Evolutionary conservation across 2,797 vertebrate species (phyloP), one percentile per base, ranked within the genome.

Genomic region (Rallus crepitans): DNA sequence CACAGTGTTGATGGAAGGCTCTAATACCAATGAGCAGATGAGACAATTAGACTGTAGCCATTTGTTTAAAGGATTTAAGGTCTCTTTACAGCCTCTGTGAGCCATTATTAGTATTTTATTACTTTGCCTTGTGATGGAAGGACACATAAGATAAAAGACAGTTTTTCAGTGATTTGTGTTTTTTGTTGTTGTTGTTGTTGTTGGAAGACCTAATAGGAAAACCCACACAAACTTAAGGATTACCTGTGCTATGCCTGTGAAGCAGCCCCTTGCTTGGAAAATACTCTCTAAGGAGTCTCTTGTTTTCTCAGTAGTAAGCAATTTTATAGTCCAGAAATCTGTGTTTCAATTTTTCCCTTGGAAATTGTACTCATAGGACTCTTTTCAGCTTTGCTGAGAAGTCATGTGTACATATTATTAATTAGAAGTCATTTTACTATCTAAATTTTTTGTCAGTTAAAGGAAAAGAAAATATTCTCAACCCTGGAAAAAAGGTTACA

Each of bases 1-100:
- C 73, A 93, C 70, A 89, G 39, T 94, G 91, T 89, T 96, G 97
- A 98, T 96, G 92, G 89, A 94, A 96, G 69, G 78, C 89, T 94
- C 53, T 95, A 97, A 94, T 92, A 96, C 75, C 86, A 96, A 94
- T 77, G 92, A 97, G 88, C 45, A 98, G 96, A 98, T 96, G 96
- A 98, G 92, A 98, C 97, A 98, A 97, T 98, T 96, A 98, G 97
- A 97, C 97, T 96, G 85, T 94, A 98, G 97, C 77, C 89, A 97
- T 98, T 98, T 98, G 94, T 98, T 98, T 98, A 97, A 97, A 98
- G 97, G 96, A 98, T 98, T 98, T 97, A 98, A 33, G 90, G 85
- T 92, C 65, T 93, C 94, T 96, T 98, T 97, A 96, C 78, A 92
- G 93, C 84, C 69, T 94, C 60, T 94, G 55, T 35, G 79, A 96